These are phyloP conservation scores for Drepana arcuata DNA, from an alignment of 1,140 invertebrate species.

Conservation along the genomic window DNA sequence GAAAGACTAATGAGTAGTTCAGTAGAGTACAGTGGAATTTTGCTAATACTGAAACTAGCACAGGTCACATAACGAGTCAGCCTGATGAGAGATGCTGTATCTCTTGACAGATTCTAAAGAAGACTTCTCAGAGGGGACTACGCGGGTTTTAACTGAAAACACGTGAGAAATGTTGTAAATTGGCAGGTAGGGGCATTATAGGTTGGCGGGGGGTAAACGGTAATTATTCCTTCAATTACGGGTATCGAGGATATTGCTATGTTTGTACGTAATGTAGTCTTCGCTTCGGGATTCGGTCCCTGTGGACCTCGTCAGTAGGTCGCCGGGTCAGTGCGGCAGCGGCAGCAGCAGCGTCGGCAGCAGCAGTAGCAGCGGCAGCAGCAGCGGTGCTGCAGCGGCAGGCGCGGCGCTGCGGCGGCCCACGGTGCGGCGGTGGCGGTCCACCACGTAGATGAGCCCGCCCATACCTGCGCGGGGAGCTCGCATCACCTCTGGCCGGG, in stretches of 20 bases:
- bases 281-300: not conserved
- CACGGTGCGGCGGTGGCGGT: constrained; percentile 39
- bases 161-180: no score
- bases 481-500: no score
- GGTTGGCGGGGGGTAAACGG: not conserved
- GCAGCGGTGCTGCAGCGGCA: not conserved
- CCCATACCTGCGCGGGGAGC: constrained; percentile 54
- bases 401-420: constrained; percentile 15
- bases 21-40: no score
- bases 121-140: no score
- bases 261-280: not conserved
- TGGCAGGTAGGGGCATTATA: no score
- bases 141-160: no score
- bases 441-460: constrained; percentile 51
- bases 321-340: not conserved
- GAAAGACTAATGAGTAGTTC: no score
- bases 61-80: no score
- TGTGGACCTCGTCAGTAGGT: not conserved
- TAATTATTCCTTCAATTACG: not conserved
- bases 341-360: not conserved
- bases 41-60: no score
- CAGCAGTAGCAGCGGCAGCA: not conserved
- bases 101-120: no score
- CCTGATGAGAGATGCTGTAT: no score
- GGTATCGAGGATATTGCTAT: no score